phyloP scores from a whole-genome alignment of 1,140 invertebrate species.

The Elysia chlorotica region DNA sequence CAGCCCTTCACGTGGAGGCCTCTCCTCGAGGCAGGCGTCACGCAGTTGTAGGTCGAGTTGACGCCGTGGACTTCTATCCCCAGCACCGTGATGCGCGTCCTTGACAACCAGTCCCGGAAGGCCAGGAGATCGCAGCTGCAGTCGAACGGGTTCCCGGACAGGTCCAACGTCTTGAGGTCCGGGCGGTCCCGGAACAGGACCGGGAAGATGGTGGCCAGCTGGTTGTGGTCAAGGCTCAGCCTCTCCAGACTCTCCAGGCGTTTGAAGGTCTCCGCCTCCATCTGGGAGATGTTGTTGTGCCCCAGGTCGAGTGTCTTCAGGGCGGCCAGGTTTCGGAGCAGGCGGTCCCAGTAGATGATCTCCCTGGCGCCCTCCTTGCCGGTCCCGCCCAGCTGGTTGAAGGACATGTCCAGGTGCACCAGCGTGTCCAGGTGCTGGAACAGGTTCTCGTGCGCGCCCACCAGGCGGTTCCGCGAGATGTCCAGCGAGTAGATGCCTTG shows the following conservation, averaged over 20 bases:
- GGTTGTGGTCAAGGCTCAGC: conserved; percentile 32
- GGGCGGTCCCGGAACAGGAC: conserved; percentile 28
- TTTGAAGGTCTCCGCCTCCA: conserved; percentile 29
- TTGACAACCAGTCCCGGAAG: conserved; percentile 40
- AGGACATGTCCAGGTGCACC: conserved; percentile 30
- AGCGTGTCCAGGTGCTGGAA: conserved; percentile 39
- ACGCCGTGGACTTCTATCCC: neutral
- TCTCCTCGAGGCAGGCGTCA: neutral
- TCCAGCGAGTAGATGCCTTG: conserved; percentile 34
- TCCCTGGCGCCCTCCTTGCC: too few relatives aligned
- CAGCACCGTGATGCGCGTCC: conserved; percentile 9
- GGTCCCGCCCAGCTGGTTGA: conserved; percentile 32
- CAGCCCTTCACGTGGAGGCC: conserved; percentile 1
- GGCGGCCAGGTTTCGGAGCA: conserved; percentile 29
- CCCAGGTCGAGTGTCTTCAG: conserved; percentile 40
- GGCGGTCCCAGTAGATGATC: conserved; percentile 21
- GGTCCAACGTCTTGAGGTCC: conserved; percentile 38
- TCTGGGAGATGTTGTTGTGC: conserved; percentile 34
- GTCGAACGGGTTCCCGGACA: conserved; percentile 44
- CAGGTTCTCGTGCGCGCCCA: conserved; percentile 27
- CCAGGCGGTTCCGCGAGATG: conserved; percentile 38
- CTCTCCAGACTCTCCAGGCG: conserved; percentile 21
- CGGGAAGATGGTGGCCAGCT: conserved; percentile 27
- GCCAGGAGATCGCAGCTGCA: conserved; percentile 44
- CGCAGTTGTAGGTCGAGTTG: conserved; percentile 11